Evolutionary conservation across 1,140 invertebrate species (phyloP).

Genomic region (Mya arenaria): DNA sequence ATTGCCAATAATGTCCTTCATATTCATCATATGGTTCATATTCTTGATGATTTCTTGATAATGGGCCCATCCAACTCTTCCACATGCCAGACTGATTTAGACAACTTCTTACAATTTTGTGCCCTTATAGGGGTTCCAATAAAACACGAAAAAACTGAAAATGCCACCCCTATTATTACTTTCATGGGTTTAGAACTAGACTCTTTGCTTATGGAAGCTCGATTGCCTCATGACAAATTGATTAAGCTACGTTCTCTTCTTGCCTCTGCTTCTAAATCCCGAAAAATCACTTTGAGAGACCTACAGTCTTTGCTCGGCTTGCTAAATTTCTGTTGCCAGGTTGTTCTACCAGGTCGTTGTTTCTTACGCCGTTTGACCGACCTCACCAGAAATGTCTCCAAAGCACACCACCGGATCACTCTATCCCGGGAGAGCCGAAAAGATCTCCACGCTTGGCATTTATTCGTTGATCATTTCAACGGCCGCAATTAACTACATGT

Average conservation of each 20-base stretch:
- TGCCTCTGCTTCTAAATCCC: not conserved
- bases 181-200: slow-evolving; percentile 45
- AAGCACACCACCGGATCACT: slow-evolving; percentile 49
- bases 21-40: slow-evolving; percentile 22
- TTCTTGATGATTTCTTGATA: slow-evolving; percentile 46
- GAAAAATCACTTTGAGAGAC: slow-evolving; percentile 22
- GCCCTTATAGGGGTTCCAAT: slow-evolving; percentile 18
- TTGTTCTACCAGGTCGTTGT: slow-evolving; percentile 35
- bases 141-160: slow-evolving; percentile 22
- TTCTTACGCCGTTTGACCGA: slow-evolving; percentile 52
- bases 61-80: slow-evolving; percentile 9
- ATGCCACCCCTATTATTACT: slow-evolving; percentile 1
- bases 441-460: slow-evolving; percentile 7
- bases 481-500: too few species aligned
- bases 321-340: slow-evolving; percentile 47
- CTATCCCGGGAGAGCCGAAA: slow-evolving; percentile 32
- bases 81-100: slow-evolving; percentile 12
- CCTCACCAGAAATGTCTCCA: slow-evolving; percentile 32
- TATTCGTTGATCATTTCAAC: slow-evolving; percentile 51
- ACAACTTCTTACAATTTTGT: slow-evolving; percentile 33
- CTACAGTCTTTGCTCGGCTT: slow-evolving; percentile 51
- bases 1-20: not conserved
- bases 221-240: slow-evolving; percentile 34
- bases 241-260: not conserved
- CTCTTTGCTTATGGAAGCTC: slow-evolving; percentile 12